A percentile compares a stretch with the other conserved stretches of the same genome.
phyloP scores from a whole-genome alignment of 2,888 invertebrate species.

The Lasioglossum villosulum region DNA sequence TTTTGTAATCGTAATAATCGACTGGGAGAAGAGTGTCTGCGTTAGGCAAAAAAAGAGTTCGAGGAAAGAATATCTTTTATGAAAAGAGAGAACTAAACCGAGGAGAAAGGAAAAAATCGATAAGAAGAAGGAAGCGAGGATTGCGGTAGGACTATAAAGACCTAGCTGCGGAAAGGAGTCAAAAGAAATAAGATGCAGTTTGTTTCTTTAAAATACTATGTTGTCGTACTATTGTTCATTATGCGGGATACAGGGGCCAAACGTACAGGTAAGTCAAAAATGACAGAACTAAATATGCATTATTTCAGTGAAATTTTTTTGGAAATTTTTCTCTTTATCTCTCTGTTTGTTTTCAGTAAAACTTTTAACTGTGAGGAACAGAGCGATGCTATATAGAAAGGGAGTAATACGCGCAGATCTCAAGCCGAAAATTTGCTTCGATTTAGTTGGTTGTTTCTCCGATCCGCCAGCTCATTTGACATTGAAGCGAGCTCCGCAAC shows the following conservation, averaged over 20 bases:
- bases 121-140: not conserved
- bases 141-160: not conserved
- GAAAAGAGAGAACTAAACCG: not conserved
- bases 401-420: slow-evolving; percentile 72
- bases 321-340: not conserved
- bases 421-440: slow-evolving; percentile 79
- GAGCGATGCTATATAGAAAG: slow-evolving; percentile 64
- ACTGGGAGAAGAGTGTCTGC: not conserved
- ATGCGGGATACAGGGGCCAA: slow-evolving; percentile 14
- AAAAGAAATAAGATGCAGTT: slow-evolving; percentile 53
- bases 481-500: slow-evolving; percentile 86
- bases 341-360: slow-evolving; percentile 45
- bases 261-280: slow-evolving; percentile 48
- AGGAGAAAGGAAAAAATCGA: not conserved
- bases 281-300: not conserved
- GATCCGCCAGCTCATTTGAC: slow-evolving; percentile 85
- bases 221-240: slow-evolving; percentile 13
- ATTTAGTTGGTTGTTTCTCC: slow-evolving; percentile 86
- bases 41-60: not conserved
- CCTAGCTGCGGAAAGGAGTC: not conserved
- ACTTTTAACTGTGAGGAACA: slow-evolving; percentile 38
- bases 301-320: not conserved
- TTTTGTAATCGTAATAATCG: not conserved
- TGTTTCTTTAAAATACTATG: not conserved
- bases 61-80: not conserved